Conservation (phyloP, 2,888 invertebrate species). For the Agrochola macilenta region DNA sequence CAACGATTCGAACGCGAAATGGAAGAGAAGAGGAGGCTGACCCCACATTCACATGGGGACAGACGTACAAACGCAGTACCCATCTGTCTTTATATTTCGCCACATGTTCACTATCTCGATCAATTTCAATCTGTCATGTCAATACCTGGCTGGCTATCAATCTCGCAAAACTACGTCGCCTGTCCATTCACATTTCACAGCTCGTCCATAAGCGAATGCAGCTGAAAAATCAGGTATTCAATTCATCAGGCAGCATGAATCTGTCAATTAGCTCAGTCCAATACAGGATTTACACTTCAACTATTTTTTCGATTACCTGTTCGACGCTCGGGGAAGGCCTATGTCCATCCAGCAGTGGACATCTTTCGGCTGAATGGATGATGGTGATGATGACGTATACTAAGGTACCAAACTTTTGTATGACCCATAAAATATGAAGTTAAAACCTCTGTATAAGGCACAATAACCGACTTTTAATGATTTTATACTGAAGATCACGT, state of each 20-base stretch:
- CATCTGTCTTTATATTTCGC: neutral
- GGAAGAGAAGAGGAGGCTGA: neutral
- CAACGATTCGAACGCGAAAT: neutral
- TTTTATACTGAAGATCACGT: too few species aligned
- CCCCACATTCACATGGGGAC: neutral
- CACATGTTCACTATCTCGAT: neutral
- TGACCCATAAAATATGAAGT: neutral
- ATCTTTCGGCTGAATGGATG: neutral
- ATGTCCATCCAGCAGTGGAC: neutral
- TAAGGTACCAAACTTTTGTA: neutral
- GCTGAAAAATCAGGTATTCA: neutral
- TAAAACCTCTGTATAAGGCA: neutral
- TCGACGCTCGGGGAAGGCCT: neutral
- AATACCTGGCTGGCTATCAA: neutral
- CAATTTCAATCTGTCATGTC: conserved; percentile 7
- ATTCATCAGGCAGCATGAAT: neutral
- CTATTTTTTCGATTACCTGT: neutral
- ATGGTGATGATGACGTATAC: too few species aligned
- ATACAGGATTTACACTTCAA: neutral
- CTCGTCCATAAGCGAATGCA: too few species aligned
- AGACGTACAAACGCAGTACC: neutral
- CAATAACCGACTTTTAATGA: too few species aligned
- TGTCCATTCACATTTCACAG: neutral
- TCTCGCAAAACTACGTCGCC: neutral
- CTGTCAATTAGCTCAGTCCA: neutral